These are phyloP conservation scores for Spea hammondii DNA, from an alignment of 2,797 vertebrate species.

Conservation along the genomic window DNA sequence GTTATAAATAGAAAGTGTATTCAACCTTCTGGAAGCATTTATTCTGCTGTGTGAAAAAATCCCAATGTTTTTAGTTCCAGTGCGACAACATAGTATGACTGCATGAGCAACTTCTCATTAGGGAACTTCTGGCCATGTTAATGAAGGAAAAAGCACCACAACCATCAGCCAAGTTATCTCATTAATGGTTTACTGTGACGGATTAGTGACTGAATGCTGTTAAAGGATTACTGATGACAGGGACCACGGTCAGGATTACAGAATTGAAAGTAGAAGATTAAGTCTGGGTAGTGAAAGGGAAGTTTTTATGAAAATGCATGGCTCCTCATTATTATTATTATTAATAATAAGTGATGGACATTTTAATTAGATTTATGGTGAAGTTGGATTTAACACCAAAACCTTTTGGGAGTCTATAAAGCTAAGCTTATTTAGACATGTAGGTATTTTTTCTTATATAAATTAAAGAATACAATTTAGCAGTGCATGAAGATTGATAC, in stretches of 20 bases:
- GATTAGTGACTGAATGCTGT: constrained; percentile 11
- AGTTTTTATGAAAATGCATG: constrained; percentile 31
- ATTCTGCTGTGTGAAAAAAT: not conserved
- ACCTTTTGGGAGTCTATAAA: not conserved
- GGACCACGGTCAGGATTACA: constrained; percentile 20
- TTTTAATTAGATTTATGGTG: constrained; percentile 44
- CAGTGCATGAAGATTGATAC: not conserved
- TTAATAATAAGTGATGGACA: constrained; percentile 33
- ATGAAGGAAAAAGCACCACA: constrained; percentile 34
- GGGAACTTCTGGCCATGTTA: constrained; percentile 30
- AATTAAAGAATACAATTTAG: not conserved
- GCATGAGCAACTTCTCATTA: constrained; percentile 37
- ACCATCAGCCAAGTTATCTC: constrained; percentile 25
- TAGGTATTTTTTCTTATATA: constrained; percentile 5
- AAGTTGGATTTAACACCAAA: constrained; percentile 28
- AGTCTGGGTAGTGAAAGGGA: constrained; percentile 18
- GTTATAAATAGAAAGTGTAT: not conserved
- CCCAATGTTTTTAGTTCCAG: constrained; percentile 1
- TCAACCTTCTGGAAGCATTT: not conserved
- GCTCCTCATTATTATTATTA: constrained; percentile 38
- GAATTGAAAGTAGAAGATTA: constrained; percentile 43
- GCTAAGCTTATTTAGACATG: constrained; percentile 16
- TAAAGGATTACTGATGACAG: constrained; percentile 35
- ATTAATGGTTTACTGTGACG: constrained; percentile 32
- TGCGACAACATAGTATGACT: constrained; percentile 21